These are phyloP conservation scores for Temnothorax unifasciatus DNA, from an alignment of 2,888 invertebrate genomes.

Conservation along the genomic window DNA sequence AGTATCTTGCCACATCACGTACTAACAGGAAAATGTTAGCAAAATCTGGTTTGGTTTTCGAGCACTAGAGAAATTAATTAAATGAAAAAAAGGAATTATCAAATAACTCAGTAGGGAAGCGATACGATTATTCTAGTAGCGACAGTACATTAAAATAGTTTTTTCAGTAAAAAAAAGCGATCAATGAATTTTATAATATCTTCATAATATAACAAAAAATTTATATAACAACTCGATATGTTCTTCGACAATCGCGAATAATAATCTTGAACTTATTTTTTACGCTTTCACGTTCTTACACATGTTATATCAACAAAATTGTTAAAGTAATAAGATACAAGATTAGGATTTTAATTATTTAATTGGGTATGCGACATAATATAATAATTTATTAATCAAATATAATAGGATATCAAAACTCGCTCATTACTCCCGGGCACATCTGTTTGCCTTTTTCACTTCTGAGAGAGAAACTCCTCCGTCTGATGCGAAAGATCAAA, in stretches of 20 bases:
- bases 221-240: too few species aligned
- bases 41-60: neutral
- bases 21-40: neutral
- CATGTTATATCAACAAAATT: neutral
- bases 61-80: neutral
- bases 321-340: neutral
- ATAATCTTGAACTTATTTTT: neutral
- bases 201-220: neutral
- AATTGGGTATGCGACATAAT: neutral
- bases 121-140: neutral
- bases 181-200: neutral
- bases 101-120: neutral
- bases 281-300: neutral
- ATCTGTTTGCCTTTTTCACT: conserved; percentile 16
- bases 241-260: too few species aligned
- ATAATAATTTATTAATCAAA: neutral
- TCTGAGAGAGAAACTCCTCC: neutral
- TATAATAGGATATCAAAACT: neutral
- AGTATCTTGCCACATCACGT: neutral
- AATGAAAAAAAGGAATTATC: neutral
- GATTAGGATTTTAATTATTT: neutral
- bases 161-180: neutral
- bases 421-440: neutral
- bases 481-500: conserved; percentile 10
- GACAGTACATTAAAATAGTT: neutral